Conservation (phyloP, 2,888 invertebrate genomes). For the Torymus texanus region DNA sequence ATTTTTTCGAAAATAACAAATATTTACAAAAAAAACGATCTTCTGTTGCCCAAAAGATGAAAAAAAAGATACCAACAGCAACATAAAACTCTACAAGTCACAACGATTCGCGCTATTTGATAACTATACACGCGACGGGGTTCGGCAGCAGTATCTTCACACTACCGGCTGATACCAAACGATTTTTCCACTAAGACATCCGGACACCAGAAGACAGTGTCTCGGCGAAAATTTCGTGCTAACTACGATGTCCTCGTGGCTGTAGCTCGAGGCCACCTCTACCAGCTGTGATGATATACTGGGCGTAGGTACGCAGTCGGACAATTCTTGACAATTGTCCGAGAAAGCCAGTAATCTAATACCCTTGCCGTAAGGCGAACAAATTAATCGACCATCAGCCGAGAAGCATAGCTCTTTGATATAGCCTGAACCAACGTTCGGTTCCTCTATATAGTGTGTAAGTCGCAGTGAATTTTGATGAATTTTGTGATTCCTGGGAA, state of each 20-base stretch:
- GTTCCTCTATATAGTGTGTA: slow-evolving; percentile 89
- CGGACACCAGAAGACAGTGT: slow-evolving; percentile 91
- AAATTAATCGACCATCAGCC: slow-evolving; percentile 90
- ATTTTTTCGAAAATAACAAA: slow-evolving; percentile 30
- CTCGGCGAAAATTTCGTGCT: slow-evolving; percentile 93
- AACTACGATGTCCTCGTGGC: slow-evolving; percentile 89
- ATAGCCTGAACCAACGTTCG: slow-evolving; percentile 91
- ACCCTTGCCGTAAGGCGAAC: slow-evolving; percentile 92
- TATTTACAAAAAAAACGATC: slow-evolving; percentile 39
- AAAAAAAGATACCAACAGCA: slow-evolving; percentile 24
- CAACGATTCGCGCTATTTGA: slow-evolving; percentile 18
- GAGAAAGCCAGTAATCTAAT: slow-evolving; percentile 90
- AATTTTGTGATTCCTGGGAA: slow-evolving; percentile 76
- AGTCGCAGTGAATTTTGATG: slow-evolving; percentile 86
- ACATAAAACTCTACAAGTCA: slow-evolving; percentile 43
- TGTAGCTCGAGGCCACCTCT: slow-evolving; percentile 83
- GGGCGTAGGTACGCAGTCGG: slow-evolving; percentile 79
- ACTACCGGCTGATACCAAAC: slow-evolving; percentile 90
- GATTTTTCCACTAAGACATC: slow-evolving; percentile 91
- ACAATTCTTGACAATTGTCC: slow-evolving; percentile 85
- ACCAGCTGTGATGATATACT: slow-evolving; percentile 77
- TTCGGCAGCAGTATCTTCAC: slow-evolving; percentile 57
- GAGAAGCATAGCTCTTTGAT: slow-evolving; percentile 96
- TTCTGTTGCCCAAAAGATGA: slow-evolving; percentile 21
- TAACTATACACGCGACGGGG: slow-evolving; percentile 38